phyloP scores from a whole-genome alignment of 2,888 invertebrate genomes.

The Hirtodrosophila alboralis region DNA sequence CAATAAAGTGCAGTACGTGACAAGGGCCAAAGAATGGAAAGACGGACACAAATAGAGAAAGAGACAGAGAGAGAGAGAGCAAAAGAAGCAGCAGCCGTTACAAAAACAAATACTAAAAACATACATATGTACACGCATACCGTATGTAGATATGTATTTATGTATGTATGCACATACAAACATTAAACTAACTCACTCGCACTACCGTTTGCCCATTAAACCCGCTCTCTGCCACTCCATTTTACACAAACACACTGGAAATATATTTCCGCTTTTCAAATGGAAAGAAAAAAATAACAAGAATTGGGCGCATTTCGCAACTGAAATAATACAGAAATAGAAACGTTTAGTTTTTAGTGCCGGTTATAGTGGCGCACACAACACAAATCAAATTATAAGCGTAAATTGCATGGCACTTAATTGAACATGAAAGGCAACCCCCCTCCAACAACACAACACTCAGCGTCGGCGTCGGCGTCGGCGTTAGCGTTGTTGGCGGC shows the following conservation, averaged over 20 bases:
- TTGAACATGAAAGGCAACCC: conserved; percentile 30
- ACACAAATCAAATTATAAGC: conserved; percentile 35
- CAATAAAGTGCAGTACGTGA: conserved; percentile 37
- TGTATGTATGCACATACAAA: too few species aligned
- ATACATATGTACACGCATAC: too few species aligned
- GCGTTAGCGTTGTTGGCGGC: conserved; percentile 13
- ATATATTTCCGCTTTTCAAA: conserved; percentile 21
- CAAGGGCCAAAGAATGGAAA: conserved; percentile 23
- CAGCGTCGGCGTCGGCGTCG: background rate
- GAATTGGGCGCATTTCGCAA: conserved; percentile 37
- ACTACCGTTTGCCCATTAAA: conserved; percentile 8
- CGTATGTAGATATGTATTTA: too few species aligned
- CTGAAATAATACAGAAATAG: conserved; percentile 39
- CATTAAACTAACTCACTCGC: conserved; percentile 18
- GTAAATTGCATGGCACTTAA: conserved; percentile 43
- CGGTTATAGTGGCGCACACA: conserved; percentile 16
- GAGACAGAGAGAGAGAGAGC: too few species aligned
- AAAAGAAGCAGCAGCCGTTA: conserved; percentile 14
- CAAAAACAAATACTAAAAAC: background rate
- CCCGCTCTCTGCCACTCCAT: conserved; percentile 14
- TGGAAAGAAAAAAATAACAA: conserved; percentile 8
- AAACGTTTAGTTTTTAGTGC: conserved; percentile 21
- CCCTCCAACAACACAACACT: too few species aligned
- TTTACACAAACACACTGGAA: background rate
- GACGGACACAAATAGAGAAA: conserved; percentile 4